phyloP scores from a whole-genome alignment of 2,797 vertebrate species.

The Takifugu rubripes region DNA sequence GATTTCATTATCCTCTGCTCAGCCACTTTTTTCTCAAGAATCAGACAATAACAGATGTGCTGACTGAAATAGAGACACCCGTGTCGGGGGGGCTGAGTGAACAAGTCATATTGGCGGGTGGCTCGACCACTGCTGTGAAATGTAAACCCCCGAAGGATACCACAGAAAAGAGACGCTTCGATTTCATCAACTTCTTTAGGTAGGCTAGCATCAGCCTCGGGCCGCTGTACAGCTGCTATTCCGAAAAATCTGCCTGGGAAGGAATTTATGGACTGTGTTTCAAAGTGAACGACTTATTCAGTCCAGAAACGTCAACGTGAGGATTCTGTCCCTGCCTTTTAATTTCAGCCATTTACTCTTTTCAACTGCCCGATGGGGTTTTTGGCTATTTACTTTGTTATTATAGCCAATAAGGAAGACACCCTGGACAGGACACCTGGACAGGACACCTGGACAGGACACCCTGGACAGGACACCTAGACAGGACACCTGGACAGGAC shows the following conservation, averaged over 20 bases:
- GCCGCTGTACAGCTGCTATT: conserved; percentile 11
- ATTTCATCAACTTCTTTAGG: conserved; percentile 46
- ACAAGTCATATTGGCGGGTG: conserved; percentile 71
- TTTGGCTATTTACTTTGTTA: too few species aligned
- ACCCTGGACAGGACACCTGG: too few species aligned
- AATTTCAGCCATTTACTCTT: too few species aligned
- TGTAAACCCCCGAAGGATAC: conserved; percentile 56
- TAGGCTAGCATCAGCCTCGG: conserved; percentile 9
- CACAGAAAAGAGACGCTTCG: conserved; percentile 46
- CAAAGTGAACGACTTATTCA: too few species aligned
- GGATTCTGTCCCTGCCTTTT: too few species aligned
- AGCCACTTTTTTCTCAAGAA: conserved; percentile 82
- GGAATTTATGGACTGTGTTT: too few species aligned
- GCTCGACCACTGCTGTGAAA: conserved; percentile 64
- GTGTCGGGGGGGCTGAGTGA: conserved; percentile 73
- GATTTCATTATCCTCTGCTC: conserved; percentile 80
- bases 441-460: too few species aligned
- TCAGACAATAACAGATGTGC: conserved; percentile 85
- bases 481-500: too few species aligned
- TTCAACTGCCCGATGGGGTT: too few species aligned
- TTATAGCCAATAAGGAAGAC: too few species aligned
- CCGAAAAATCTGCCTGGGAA: neutral
- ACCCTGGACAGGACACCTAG: too few species aligned
- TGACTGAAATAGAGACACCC: conserved; percentile 73
- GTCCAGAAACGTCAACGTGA: too few species aligned